phyloP scores from a whole-genome alignment of 2,113 vertebrate species.

The Ailuropoda melanoleuca region DNA sequence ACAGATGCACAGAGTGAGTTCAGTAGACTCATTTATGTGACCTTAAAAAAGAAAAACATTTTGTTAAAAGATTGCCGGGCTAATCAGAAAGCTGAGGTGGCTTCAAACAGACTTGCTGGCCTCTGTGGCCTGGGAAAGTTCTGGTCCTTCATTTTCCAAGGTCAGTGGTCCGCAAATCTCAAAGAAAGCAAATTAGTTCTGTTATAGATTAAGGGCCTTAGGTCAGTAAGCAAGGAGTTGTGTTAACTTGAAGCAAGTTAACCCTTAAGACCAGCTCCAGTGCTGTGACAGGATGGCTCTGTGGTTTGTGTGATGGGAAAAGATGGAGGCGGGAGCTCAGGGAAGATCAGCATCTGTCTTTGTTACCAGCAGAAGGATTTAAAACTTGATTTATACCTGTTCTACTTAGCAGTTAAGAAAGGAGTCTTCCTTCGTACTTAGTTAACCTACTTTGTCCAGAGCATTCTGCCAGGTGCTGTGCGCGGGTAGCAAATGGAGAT shows the following conservation, averaged over 20 bases:
- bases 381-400: conserved; percentile 29
- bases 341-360: neutral
- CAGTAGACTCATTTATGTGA: neutral
- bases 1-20: neutral
- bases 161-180: neutral
- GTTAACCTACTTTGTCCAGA: neutral
- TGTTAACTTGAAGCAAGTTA: neutral
- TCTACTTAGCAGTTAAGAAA: conserved; percentile 22
- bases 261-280: neutral
- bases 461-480: neutral
- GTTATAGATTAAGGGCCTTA: neutral
- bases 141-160: neutral
- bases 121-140: neutral
- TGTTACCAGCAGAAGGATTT: neutral
- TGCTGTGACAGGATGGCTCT: neutral
- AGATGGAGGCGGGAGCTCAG: neutral
- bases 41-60: neutral
- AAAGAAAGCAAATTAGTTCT: neutral
- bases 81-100: neutral
- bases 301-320: neutral
- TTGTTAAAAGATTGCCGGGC: neutral
- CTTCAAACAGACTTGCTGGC: neutral
- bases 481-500: neutral
- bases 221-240: neutral
- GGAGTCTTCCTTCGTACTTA: conserved; percentile 1